Conservation (phyloP, 2,888 invertebrate genomes). For the Cataglyphis rosenhaueri region DNA sequence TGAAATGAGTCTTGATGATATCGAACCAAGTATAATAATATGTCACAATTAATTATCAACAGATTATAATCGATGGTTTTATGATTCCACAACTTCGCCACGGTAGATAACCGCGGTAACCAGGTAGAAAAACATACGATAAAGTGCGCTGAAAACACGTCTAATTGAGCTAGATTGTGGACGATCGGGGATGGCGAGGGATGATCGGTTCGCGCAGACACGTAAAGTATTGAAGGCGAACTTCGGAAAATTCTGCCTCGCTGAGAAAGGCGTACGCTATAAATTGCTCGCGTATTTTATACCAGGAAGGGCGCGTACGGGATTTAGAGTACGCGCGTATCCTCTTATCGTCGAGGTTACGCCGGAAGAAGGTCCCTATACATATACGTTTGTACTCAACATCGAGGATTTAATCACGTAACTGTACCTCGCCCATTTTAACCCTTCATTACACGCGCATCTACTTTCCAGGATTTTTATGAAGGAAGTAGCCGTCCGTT, state of each 20-base stretch:
- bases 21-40: conserved; percentile 23
- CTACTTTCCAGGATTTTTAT: conserved; percentile 39
- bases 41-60: conserved; percentile 66
- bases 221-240: conserved; percentile 71
- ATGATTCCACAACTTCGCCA: conserved; percentile 47
- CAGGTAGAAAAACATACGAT: conserved; percentile 46
- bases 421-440: conserved; percentile 51
- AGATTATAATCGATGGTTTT: conserved; percentile 69
- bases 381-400: conserved; percentile 20
- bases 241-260: conserved; percentile 66
- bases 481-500: conserved; percentile 15
- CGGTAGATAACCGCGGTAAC: conserved; percentile 43
- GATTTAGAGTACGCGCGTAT: conserved; percentile 72
- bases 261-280: conserved; percentile 40
- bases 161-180: conserved; percentile 64
- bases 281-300: conserved; percentile 65
- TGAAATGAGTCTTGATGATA: conserved; percentile 2
- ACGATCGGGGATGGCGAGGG: conserved; percentile 53
- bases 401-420: conserved; percentile 63
- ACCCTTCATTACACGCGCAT: conserved; percentile 69
- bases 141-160: conserved; percentile 62
- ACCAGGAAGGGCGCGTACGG: conserved; percentile 58
- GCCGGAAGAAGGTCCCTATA: conserved; percentile 64
- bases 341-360: conserved; percentile 67
- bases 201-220: conserved; percentile 69